Evolutionary conservation across 2,113 vertebrate species (phyloP), one percentile per base, ranked within the genome.

Genomic region (Entelurus aequoreus): DNA sequence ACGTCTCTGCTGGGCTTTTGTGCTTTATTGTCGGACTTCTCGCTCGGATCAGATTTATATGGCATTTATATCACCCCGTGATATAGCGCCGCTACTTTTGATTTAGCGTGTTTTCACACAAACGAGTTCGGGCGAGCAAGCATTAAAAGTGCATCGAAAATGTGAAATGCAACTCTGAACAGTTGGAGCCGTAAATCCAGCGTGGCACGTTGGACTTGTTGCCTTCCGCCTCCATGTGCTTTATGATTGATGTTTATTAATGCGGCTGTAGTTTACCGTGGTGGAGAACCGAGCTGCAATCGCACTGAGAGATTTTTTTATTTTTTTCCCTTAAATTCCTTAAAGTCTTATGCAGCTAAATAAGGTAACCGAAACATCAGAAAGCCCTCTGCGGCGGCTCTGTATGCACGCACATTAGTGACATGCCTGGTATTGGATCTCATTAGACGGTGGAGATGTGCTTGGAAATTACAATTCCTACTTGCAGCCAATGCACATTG

Each of bases 401-500:
- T n/a, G 5, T 40, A 16, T 5, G 38, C 36, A 14, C n/a, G 36
- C 4, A 4, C 40, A 21, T 44, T 12, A 21, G 38, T n/a, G 16
- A 40, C 38, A 56, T 56, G 10, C n/a, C 8, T 42, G 36, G 37
- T 42, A 57, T 16, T 44, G 38, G 6, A 40, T 44, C 55, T 57
- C 55, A 44, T 21, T 21, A 21, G n/a, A 57, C 8, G 16, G 54
- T 38, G 10, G 1, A n/a, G 55, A 44, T 40, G n/a, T 44, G 55
- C 16, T 6, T 13, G 40, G 44, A 44, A 16, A 44, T 28, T 49
- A 37, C 47, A 19, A 28, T 74, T 70, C 38, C 38, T 42, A 38
- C 40, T 80, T 68, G 75, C 77, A 76, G 78, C 65, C 68, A 48
- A 70, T 61, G 62, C 76, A 68, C 71, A 79, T 77, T 66, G 71